Base-by-base conservation (phyloP, 2,113 vertebrate species). In the Ptychochromis oligacanthus region DNA sequence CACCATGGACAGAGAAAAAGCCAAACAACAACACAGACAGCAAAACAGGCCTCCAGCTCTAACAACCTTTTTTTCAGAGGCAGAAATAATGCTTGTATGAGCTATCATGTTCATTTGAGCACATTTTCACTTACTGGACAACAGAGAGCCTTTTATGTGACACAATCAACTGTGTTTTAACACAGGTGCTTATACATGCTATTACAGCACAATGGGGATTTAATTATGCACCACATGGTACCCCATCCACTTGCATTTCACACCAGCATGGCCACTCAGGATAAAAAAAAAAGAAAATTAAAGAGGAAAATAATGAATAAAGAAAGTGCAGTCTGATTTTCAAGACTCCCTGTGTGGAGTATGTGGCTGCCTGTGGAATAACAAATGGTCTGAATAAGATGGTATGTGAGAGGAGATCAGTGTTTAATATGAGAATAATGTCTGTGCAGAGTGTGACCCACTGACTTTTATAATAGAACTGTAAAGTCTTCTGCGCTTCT, bases 341-440 rank as follows among this genome's bases (percentile, higher is more conserved):
- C 70, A 55, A 26, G 79, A 67, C 81, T 77, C 72, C 74, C 62
- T 7, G 60, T 75, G 52, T 57, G 79, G 61, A 82, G 77, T 13
- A 26, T 38, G 70, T 2, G 17, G 46, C n/a, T 87, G 67, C 75
- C 54, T 70, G 74, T 52, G 64, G 87, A 89, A 93, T 91, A 92
- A 84, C 57, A 87, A 90, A 87, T 59, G 64, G 62, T 57, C 52
- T 75, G 65, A 83, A 12, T 15, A 43, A 83, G 46, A 62, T 14
- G 26, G 56, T 77, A 34, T 70, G 79, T 43, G 40, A 81, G 80
- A 85, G 79, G 8, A 4, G 54, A 85, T 89, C 75, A 54, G 75
- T 87, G 64, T 87, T 94, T 88, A 92, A 90, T 89, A 88, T 91
- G 84, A 92, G 85, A 88, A 88, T 81, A 92, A 88, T 89, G 90